phyloP scores from a whole-genome alignment of 2,888 invertebrate species.

The Kuschelorhynchus macadamiae region DNA sequence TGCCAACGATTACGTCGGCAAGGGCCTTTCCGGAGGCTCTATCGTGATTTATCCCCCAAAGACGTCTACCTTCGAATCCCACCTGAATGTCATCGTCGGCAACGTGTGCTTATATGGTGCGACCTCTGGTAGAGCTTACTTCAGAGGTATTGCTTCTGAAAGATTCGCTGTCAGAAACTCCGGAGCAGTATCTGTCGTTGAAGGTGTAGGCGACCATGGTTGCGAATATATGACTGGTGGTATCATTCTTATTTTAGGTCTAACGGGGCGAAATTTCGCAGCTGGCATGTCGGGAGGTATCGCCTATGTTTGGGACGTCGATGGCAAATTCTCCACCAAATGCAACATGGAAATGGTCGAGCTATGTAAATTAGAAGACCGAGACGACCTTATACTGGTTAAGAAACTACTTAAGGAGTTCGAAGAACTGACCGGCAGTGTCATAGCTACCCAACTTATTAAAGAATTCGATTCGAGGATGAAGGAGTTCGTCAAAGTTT shows the following conservation, averaged over 20 bases:
- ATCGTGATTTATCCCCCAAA: conserved; percentile 94
- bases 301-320: conserved; percentile 94
- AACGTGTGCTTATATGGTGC: conserved; percentile 99
- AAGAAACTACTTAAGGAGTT: conserved; percentile 87
- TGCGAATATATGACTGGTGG: conserved; percentile 99
- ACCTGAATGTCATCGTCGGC: conserved; percentile 96
- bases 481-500: conserved; percentile 92
- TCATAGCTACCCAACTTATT: conserved; percentile 85
- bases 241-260: conserved; percentile 83
- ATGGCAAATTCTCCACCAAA: conserved; percentile 86
- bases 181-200: conserved; percentile 94
- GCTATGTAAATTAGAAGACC: conserved; percentile 82
- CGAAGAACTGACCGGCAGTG: conserved; percentile 83
- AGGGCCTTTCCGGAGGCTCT: conserved; percentile 94
- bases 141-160: conserved; percentile 93
- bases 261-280: conserved; percentile 98
- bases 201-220: conserved; percentile 99
- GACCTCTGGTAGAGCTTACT: conserved; percentile 93
- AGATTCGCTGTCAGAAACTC: conserved; percentile 99
- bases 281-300: conserved; percentile 98
- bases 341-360: conserved; percentile 98
- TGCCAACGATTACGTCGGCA: conserved; percentile 98
- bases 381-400: conserved; percentile 84
- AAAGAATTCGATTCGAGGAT: conserved; percentile 82
- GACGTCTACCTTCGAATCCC: conserved; percentile 87